Percentiles rank a stretch among this genome's conserved stretches.
These are phyloP conservation scores for Leistus spinibarbis DNA, from an alignment of 2,888 invertebrate species.

Conservation along the genomic window DNA sequence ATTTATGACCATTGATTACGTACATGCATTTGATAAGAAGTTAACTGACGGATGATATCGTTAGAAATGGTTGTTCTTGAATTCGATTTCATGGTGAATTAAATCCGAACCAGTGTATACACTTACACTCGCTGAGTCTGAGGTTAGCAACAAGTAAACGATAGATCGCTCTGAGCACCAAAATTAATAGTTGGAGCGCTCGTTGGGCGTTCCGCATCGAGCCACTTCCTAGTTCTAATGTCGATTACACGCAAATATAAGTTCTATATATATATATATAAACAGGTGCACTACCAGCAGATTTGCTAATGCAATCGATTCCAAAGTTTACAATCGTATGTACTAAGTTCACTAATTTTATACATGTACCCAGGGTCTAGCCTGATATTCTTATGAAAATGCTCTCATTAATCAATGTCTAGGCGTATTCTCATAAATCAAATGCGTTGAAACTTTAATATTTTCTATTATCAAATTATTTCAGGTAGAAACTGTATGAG, in stretches of 20 bases:
- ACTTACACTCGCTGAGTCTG: background rate
- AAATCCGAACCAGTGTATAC: too few relatives aligned
- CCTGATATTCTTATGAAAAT: background rate
- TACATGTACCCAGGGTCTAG: too few relatives aligned
- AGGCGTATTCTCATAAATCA: background rate
- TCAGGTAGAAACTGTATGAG: background rate
- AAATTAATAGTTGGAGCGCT: background rate
- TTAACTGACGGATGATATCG: background rate
- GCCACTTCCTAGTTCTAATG: background rate
- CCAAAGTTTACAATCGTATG: background rate
- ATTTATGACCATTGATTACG: conserved; percentile 10
- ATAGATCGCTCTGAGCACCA: background rate
- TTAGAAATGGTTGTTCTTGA: background rate
- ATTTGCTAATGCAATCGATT: background rate
- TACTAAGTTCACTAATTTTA: too few relatives aligned
- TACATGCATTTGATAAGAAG: background rate
- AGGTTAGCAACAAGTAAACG: background rate
- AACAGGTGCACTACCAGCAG: background rate
- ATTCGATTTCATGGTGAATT: background rate
- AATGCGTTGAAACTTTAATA: background rate
- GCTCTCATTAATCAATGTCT: background rate
- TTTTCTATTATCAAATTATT: background rate
- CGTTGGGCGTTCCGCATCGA: background rate
- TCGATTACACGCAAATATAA: background rate
- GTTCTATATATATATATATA: too few relatives aligned